Evolutionary conservation across 2,888 invertebrate species (phyloP), one percentile per base, ranked within the genome.

Genomic region (Masnerella sp.): DNA sequence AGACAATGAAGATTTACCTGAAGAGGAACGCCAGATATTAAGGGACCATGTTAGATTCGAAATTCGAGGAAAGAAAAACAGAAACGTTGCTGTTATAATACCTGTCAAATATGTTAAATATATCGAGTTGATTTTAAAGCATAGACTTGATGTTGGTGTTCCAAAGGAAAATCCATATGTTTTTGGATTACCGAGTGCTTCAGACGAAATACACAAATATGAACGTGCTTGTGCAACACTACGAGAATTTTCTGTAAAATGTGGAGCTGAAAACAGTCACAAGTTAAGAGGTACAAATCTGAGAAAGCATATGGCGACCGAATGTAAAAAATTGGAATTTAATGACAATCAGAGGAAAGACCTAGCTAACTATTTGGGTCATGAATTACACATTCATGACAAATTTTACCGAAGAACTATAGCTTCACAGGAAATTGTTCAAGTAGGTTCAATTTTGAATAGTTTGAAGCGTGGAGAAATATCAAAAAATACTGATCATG

Each of bases 21-120:
- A 56, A 9, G 14, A 28, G 17, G 11, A 42, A 11, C 5, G 18
- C 9, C 11, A 45, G 22, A 11, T 8, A 17, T n/a, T n/a, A 38
- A n/a, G 45, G 9, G 4, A 30, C 5, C 11, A 42, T 30, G 34
- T 51, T 0, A 8, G 51, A 14, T 62, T 62, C 12, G 32, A 51
- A 20, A 17, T 51, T 12, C 20, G 34, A 2, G 65, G 65, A 0
- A 67, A 67, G 15, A 47, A 56, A 34, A 67, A 56, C 7, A 47
- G 56, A 25, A 17, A 36, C 1, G 25, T 42, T 0, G 52, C 56
- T 0, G 22, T 67, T 4, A 22, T 67, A 1, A n/a, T 67, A 0
- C 20, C 54, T 2, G 7, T 28, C 4, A n/a, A 34, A 5, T 45
- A 47, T 32, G 43, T 15, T 0, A 20, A 30, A 0, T 47, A 11